Conservation (phyloP, 2,888 invertebrate genomes). For the Drosophila villosipedis region DNA sequence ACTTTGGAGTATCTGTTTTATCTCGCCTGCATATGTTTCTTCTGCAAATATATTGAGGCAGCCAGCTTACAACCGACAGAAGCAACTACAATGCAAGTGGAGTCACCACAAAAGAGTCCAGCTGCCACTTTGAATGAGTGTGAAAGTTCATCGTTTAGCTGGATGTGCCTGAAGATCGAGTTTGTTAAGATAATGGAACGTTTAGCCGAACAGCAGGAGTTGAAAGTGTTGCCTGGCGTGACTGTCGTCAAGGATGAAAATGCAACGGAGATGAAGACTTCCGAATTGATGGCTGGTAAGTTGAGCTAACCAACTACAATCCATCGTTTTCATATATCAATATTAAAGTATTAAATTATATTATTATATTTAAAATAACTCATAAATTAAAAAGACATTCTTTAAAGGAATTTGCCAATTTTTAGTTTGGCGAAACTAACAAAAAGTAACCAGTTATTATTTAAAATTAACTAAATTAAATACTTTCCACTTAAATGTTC, state of each 20-base stretch:
- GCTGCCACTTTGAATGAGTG: conserved; percentile 85
- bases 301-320: background rate
- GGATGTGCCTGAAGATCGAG: conserved; percentile 92
- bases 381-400: background rate
- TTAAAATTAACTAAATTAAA: background rate
- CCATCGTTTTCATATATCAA: background rate
- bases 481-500: background rate
- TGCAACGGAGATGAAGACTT: conserved; percentile 87
- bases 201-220: conserved; percentile 88
- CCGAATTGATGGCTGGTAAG: conserved; percentile 89
- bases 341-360: background rate
- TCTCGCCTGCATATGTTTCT: conserved; percentile 65
- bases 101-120: conserved; percentile 37
- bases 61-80: conserved; percentile 69
- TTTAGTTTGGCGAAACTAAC: background rate
- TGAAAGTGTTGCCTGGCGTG: conserved; percentile 90
- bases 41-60: conserved; percentile 66
- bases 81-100: conserved; percentile 23
- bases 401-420: background rate
- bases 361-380: background rate
- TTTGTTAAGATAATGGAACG: conserved; percentile 91
- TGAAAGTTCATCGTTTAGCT: conserved; percentile 87
- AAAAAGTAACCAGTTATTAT: background rate
- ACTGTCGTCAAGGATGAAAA: conserved; percentile 89
- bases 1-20: conserved; percentile 76